Percentiles rank a stretch among this genome's conserved stretches.
Evolutionary conservation across 1,140 invertebrate species (phyloP).

Genomic region (Hestina assimilis): DNA sequence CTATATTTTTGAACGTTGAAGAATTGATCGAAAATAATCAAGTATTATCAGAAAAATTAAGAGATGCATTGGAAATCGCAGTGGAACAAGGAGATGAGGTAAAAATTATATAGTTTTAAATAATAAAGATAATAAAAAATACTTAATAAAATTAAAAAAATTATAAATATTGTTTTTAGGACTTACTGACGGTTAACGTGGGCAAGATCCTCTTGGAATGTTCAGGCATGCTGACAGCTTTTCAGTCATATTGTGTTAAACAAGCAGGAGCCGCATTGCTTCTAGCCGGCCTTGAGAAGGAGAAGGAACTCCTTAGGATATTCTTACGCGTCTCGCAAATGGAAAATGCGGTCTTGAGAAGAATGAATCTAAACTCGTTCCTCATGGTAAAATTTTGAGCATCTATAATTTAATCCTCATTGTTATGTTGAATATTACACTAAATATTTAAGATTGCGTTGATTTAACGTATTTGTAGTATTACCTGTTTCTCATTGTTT

Average conservation of each 20-base stretch:
- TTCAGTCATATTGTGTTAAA: constrained; percentile 95
- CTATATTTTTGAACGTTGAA: constrained; percentile 96
- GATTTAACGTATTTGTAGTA: too few species aligned
- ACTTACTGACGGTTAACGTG: constrained; percentile 93
- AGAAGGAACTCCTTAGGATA: constrained; percentile 95
- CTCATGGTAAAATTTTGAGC: constrained; percentile 91
- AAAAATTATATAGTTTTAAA: constrained; percentile 10
- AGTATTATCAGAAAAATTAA: constrained; percentile 90
- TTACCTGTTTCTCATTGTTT: background rate
- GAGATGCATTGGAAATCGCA: constrained; percentile 92
- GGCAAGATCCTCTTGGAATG: constrained; percentile 94
- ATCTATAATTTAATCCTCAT: too few species aligned
- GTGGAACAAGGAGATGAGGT: constrained; percentile 85
- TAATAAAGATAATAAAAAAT: background rate
- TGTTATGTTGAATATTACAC: too few species aligned
- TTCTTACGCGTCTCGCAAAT: constrained; percentile 97
- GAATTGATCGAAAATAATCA: constrained; percentile 94
- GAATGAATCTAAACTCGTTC: constrained; percentile 98
- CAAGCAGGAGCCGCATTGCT: constrained; percentile 93
- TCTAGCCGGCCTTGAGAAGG: constrained; percentile 94
- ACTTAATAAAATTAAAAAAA: background rate
- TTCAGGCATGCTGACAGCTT: constrained; percentile 95
- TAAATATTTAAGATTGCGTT: too few species aligned
- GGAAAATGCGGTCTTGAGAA: constrained; percentile 94
- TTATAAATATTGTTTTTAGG: constrained; percentile 70